Evolutionary conservation across 1,140 invertebrate genomes (phyloP), one percentile per base, ranked within the genome.

Genomic region (Harpegnathos saltator): DNA sequence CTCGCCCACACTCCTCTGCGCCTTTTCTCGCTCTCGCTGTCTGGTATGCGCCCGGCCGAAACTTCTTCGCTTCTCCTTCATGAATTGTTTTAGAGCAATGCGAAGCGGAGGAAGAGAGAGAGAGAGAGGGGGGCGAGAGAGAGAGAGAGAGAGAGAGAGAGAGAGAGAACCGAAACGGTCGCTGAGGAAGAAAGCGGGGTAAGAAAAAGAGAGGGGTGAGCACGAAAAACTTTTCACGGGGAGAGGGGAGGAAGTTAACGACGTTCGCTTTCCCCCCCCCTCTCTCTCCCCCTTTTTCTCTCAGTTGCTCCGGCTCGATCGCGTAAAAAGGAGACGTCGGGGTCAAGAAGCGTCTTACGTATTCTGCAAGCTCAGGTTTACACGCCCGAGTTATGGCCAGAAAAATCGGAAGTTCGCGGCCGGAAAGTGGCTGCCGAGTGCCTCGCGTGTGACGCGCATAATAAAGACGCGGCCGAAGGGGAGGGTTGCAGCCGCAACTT

Each of bases 291-390:
- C 5, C 29, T 33, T 5, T 75, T 63, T 52, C 48, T 22, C 59
- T 15, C 33, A n/a, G 26, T 15, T 66, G 22, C 33, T 71, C 59
- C 59, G 54, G 29, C 73, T 9, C 65, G 56, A 52, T 11, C 82
- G 24, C 50, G 66, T 38, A 63, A 65, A 77, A 50, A 80, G 58
- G 14, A 48, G 62, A 84, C 26, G 77, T 85, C 17, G 54, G 69
- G 75, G 84, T 85, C 85, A 86, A 82, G 75, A 82, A 68, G 69
- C 33, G 24, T 24, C 65, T 78, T 84, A 77, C 24, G 82, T 85
- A 71, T 85, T 85, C 84, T 78, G 72, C 72, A 78, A 84, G 65
- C 84, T 78, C 84, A 84, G 72, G 65, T 84, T 84, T 83, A 71
- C 63, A 77, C 71, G 52, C 14, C 50, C 69, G 69, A 82, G 71